A percentile compares a stretch with the other conserved stretches of the same genome.
These are phyloP conservation scores for Ataeniobius toweri DNA, from an alignment of 2,797 vertebrate genomes.

Conservation along the genomic window DNA sequence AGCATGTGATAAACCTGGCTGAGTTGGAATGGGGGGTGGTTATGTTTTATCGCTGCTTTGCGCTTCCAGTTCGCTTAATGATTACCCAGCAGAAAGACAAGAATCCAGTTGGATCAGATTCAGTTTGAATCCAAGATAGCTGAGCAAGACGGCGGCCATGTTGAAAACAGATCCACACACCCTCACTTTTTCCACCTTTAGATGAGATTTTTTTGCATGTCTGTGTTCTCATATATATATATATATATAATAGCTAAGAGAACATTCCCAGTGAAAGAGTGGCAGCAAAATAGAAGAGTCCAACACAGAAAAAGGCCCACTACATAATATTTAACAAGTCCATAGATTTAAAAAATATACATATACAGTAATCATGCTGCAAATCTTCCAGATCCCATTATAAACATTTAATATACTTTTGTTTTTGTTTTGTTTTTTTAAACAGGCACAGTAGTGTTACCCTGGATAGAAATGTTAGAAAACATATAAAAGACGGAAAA, in stretches of 20 bases:
- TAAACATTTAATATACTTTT: slow-evolving; percentile 72
- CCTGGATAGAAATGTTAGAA: slow-evolving; percentile 85
- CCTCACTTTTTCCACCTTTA: neutral
- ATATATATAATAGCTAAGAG: slow-evolving; percentile 1
- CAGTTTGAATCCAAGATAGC: neutral
- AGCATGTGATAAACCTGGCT: too few species aligned
- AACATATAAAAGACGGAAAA: slow-evolving; percentile 68
- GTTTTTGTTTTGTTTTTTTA: slow-evolving; percentile 49
- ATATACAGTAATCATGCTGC: slow-evolving; percentile 71
- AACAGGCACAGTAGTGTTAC: slow-evolving; percentile 91
- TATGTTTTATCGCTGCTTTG: too few species aligned
- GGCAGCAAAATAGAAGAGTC: slow-evolving; percentile 59
- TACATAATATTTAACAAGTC: slow-evolving; percentile 56
- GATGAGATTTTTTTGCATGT: neutral
- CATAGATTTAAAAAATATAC: slow-evolving; percentile 73
- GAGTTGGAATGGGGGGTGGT: too few species aligned
- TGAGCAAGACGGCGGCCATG: neutral
- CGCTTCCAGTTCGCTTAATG: too few species aligned
- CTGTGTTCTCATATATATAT: neutral
- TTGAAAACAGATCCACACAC: neutral
- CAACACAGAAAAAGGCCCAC: slow-evolving; percentile 46
- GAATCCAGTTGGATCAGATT: neutral
- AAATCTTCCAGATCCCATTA: slow-evolving; percentile 74
- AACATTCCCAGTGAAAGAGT: slow-evolving; percentile 7
- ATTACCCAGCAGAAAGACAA: slow-evolving; percentile 1